Percentiles rank a stretch among this genome's conserved stretches.
Evolutionary conservation across 2,797 vertebrate genomes (phyloP).

Genomic region (Paedocypris micromegethes): DNA sequence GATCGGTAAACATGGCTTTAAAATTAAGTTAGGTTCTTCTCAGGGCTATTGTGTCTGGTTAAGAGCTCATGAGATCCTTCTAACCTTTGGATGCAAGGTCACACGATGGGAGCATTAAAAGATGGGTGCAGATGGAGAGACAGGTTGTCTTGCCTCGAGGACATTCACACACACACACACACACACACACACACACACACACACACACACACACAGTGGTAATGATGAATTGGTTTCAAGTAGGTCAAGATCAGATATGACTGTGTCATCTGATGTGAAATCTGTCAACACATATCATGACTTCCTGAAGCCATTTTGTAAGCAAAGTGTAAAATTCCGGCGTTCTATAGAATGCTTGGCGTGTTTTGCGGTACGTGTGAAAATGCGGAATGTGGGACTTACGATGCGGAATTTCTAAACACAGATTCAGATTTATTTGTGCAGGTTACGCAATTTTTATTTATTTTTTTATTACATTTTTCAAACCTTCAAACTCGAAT

Average conservation of each 20-base stretch:
- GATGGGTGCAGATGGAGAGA: conserved; percentile 30
- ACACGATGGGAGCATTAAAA: conserved; percentile 4
- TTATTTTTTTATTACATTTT: too few species aligned
- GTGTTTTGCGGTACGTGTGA: too few species aligned
- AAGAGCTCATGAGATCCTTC: conserved; percentile 30
- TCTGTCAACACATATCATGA: not conserved
- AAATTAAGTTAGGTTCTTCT: too few species aligned
- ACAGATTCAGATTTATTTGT: too few species aligned
- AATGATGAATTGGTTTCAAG: conserved; percentile 8
- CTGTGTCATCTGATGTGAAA: not conserved
- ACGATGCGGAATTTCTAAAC: too few species aligned
- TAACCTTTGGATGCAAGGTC: conserved; percentile 25
- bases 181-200: not conserved
- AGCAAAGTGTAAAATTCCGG: too few species aligned
- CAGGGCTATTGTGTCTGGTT: not conserved
- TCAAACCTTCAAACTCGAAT: too few species aligned
- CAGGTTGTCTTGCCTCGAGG: conserved; percentile 27
- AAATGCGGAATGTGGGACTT: too few species aligned
- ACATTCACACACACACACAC: conserved; percentile 12
- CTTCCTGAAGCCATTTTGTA: not conserved
- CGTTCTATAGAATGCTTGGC: too few species aligned
- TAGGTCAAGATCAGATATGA: conserved; percentile 17
- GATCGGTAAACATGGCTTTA: not conserved
- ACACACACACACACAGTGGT: conserved; percentile 6
- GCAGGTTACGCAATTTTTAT: too few species aligned